Evolutionary conservation across 1,140 invertebrate species (phyloP), one percentile per base, ranked within the genome.

Genomic region (Proctacanthus coquilletti): DNA sequence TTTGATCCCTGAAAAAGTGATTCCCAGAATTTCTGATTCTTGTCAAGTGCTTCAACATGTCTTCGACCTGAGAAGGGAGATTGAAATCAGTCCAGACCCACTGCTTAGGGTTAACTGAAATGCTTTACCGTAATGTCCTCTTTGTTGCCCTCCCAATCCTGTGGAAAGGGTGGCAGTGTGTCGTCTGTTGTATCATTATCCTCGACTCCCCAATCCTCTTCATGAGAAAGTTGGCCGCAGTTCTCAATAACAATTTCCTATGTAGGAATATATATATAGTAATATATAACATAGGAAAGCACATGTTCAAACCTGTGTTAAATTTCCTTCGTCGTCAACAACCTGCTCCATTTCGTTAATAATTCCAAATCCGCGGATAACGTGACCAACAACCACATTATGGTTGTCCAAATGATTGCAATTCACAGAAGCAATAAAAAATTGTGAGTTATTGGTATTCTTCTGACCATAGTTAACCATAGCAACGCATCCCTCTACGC

Each of bases 361-460:
- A 4, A 81, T 61, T 9, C 70, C 69, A 32, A 84, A 58, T 13
- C 84, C 85, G 50, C 73, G 77, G 5, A 74, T 47, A 6, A 91
- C 79, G 42, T 68, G 68, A 2, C 92, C 93, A 62, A 96, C 92
- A 18, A 88, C 86, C 2, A 94, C 84, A 63, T 97, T 91, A 19
- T 71, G 81, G 9, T 77, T 79, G 61, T 97, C 84, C 18, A 96
- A 63, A 49, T 95, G 91, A 18, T 75, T 66, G 47, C 84, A 86
- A 4, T 80, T 72, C 0, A 75, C 80, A 10, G 80, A 73, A 3
- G 88, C 91, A 15, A 98, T 85, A 49, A 94, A 92, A 64, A 98
- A 97, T 62, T 98, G 92, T 5, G 86, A 93, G 38, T 80, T 85
- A 53, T 95, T 96, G 27, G 82, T 83, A 56, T 95, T 72, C 3